phyloP scores from a whole-genome alignment of 2,888 invertebrate species.

The Lottia scabra region DNA sequence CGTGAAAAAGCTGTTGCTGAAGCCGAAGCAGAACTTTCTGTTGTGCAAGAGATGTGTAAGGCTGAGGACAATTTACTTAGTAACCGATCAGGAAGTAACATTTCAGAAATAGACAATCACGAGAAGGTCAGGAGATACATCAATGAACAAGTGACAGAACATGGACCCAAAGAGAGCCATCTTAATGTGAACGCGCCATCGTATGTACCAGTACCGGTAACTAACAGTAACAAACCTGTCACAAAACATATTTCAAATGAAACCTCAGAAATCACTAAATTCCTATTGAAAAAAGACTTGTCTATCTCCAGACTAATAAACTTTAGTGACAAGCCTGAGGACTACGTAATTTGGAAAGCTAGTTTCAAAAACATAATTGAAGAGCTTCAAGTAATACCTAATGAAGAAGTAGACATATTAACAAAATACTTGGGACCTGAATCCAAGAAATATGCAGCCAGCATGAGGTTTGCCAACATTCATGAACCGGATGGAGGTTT shows the following conservation, averaged over 20 bases:
- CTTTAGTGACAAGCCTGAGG: slow-evolving; percentile 22
- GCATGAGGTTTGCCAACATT: not conserved
- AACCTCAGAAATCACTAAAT: not conserved
- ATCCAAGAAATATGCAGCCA: not conserved
- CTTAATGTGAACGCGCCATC: not conserved
- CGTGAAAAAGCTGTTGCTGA: no score
- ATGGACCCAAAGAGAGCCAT: not conserved
- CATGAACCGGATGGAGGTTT: not conserved
- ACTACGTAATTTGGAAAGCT: slow-evolving; percentile 15
- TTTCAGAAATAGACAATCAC: no score
- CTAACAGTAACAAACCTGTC: no score
- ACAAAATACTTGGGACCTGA: slow-evolving; percentile 23
- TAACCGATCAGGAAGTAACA: no score
- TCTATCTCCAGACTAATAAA: slow-evolving; percentile 11
- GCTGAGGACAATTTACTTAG: no score
- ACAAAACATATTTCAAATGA: not conserved
- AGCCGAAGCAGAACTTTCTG: no score
- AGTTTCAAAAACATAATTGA: slow-evolving; percentile 15
- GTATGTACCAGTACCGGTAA: not conserved
- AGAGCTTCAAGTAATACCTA: not conserved
- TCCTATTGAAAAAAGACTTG: slow-evolving; percentile 11
- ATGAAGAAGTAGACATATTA: slow-evolving; percentile 21
- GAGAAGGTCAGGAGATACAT: no score
- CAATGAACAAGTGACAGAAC: not conserved
- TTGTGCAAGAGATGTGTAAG: no score